Conservation (phyloP, 2,113 vertebrate genomes). For the Glareola pratincola region DNA sequence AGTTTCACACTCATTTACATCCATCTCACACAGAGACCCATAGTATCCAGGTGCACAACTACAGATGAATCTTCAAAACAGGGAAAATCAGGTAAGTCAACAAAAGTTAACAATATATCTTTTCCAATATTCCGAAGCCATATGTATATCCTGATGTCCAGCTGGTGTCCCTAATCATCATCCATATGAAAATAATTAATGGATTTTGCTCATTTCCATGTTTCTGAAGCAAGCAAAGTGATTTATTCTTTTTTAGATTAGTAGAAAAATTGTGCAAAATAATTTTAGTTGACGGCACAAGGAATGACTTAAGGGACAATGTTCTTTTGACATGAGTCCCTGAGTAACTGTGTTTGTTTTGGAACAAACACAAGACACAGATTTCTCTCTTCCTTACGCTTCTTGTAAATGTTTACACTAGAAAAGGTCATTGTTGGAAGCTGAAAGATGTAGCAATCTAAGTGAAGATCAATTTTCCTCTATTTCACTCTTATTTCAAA, state of each 20-base stretch:
- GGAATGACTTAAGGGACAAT: not conserved
- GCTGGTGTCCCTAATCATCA: not conserved
- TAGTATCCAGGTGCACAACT: slow-evolving; percentile 77
- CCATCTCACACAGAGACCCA: slow-evolving; percentile 79
- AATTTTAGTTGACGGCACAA: not conserved
- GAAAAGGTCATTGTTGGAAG: not conserved
- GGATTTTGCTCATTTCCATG: not conserved
- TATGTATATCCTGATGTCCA: not conserved
- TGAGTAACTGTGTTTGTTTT: not conserved
- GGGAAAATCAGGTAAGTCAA: not conserved
- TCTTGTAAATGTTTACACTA: not conserved
- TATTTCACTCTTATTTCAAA: not conserved
- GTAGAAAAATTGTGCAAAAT: not conserved
- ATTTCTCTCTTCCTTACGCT: not conserved
- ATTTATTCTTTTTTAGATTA: not conserved
- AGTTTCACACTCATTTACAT: slow-evolving; percentile 81
- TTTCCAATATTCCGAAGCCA: not conserved
- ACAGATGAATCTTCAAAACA: slow-evolving; percentile 75
- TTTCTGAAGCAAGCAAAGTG: not conserved
- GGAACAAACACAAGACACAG: not conserved
- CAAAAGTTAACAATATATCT: not conserved
- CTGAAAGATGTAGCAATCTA: not conserved
- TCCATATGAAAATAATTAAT: not conserved
- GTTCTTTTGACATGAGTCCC: not conserved
- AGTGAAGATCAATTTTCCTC: not conserved